Evolutionary conservation across 1,140 invertebrate species (phyloP).

Genomic region (Drosophila ananassae): DNA sequence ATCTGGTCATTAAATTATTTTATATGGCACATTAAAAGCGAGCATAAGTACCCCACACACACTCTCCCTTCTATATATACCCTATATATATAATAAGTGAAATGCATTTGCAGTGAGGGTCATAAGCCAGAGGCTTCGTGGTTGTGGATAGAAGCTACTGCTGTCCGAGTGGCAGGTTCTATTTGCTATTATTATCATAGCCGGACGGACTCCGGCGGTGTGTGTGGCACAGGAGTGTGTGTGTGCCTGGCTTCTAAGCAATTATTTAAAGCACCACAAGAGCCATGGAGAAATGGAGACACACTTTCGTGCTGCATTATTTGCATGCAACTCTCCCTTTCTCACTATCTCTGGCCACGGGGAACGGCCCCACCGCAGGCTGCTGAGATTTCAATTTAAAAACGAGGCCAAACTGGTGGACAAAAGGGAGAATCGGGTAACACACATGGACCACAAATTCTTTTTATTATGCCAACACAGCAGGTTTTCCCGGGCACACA

Average conservation of each 20-base stretch:
- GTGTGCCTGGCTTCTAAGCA: slow-evolving; percentile 59
- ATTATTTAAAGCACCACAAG: slow-evolving; percentile 65
- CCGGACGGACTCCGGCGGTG: slow-evolving; percentile 10
- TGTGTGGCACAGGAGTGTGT: slow-evolving; percentile 64
- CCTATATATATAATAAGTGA: slow-evolving; percentile 13
- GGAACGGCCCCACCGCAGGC: slow-evolving; percentile 2
- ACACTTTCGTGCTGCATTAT: slow-evolving; percentile 15
- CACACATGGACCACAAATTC: slow-evolving; percentile 15
- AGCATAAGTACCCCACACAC: slow-evolving; percentile 34
- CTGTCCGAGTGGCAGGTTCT: slow-evolving; percentile 38
- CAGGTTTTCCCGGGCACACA: slow-evolving; percentile 17
- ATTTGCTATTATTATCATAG: slow-evolving; percentile 65
- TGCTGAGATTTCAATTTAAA: slow-evolving; percentile 53
- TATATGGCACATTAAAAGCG: slow-evolving; percentile 78
- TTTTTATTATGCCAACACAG: slow-evolving; percentile 24
- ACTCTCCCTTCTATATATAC: slow-evolving; percentile 1
- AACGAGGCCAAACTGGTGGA: slow-evolving; percentile 37
- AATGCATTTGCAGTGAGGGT: slow-evolving; percentile 49
- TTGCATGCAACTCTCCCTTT: slow-evolving; percentile 42
- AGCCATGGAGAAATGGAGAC: slow-evolving; percentile 3
- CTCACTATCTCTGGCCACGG: background rate
- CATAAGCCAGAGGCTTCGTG: slow-evolving; percentile 28
- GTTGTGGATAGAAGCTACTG: background rate
- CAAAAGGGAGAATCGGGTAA: slow-evolving; percentile 9
- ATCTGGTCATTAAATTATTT: slow-evolving; percentile 74